Percentiles rank a stretch among this genome's conserved stretches.
Conservation (phyloP, 2,797 vertebrate genomes). For the Intellagama lesueurii region DNA sequence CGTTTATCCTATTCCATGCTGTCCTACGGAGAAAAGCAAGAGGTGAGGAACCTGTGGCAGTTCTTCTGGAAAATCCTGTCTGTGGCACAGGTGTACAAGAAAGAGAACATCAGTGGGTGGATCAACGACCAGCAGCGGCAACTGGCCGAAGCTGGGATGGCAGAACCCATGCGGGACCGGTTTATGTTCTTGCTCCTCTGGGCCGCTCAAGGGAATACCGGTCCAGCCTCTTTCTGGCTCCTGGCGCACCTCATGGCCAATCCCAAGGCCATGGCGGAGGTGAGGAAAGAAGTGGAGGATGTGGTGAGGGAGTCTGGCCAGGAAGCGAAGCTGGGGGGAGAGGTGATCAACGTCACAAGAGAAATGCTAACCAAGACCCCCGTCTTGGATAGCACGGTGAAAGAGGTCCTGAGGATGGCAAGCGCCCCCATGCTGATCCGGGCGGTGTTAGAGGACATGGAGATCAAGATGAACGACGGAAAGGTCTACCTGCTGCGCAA, state of each 20-base stretch:
- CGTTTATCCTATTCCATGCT: slow-evolving; percentile 82
- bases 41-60: slow-evolving; percentile 78
- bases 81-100: slow-evolving; percentile 70
- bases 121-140: slow-evolving; percentile 77
- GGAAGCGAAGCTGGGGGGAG: slow-evolving; percentile 64
- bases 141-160: slow-evolving; percentile 72
- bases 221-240: slow-evolving; percentile 91
- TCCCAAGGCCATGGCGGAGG: slow-evolving; percentile 86
- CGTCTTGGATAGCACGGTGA: slow-evolving; percentile 87
- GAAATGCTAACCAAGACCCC: slow-evolving; percentile 85
- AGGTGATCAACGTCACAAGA: slow-evolving; percentile 75
- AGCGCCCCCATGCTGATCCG: slow-evolving; percentile 83
- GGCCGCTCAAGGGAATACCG: slow-evolving; percentile 93
- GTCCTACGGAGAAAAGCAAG: slow-evolving; percentile 77
- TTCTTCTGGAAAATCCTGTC: slow-evolving; percentile 85
- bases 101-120: slow-evolving; percentile 88
- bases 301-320: slow-evolving; percentile 79
- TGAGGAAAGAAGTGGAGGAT: slow-evolving; percentile 81
- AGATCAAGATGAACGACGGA: slow-evolving; percentile 80
- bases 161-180: slow-evolving; percentile 80
- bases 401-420: slow-evolving; percentile 87
- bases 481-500: slow-evolving; percentile 79
- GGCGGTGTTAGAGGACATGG: slow-evolving; percentile 78
- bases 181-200: slow-evolving; percentile 92
- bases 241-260: slow-evolving; percentile 90